Evolutionary conservation across 2,113 vertebrate genomes (phyloP), one percentile per base, ranked within the genome.

Genomic region (Mirounga angustirostris): DNA sequence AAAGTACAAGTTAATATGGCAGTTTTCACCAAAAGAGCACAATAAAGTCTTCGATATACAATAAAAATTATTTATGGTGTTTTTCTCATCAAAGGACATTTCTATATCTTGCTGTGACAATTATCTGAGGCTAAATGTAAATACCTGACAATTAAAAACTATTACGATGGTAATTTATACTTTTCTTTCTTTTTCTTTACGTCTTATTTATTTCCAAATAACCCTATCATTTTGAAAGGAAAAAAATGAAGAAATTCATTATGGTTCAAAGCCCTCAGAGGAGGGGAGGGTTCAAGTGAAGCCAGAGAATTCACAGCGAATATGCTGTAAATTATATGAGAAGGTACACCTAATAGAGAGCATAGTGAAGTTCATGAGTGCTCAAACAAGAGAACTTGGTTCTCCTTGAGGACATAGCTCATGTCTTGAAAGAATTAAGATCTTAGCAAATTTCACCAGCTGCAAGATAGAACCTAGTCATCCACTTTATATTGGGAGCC

Each of bases 121-220:
- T 92, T 91, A 91, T 52, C 46, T 36, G 84, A 95, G 67, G 1
- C 26, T 93, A 3, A 52, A 74, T 40, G 86, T 95, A 96, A 87
- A 24, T 33, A 76, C 2, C 67, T 91, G 46, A 91, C 4, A 87
- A 94, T 91, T 96, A 65, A 96, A 97, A 97, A 94, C 13, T 52
- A 65, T 67, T 89, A 82, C n/a, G 4, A 59, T 50, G 7, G 0
- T 88, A 94, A 95, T 91, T 92, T 69, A 79, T 76, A 91, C 16
- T 69, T 94, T 90, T 79, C 33, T 86, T 71, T 85, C 46, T 76
- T 95, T 91, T 24, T 89, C 33, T 94, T 84, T 91, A 71, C 22
- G 2, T 90, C 16, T 61, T 76, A 19, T 79, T 96, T 95, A 95
- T 95, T 95, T 96, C 26, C 40, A 94, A 95, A 52, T 89, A 94